Conservation (phyloP, 2,797 vertebrate genomes). For the Mionectes olivaceus region DNA sequence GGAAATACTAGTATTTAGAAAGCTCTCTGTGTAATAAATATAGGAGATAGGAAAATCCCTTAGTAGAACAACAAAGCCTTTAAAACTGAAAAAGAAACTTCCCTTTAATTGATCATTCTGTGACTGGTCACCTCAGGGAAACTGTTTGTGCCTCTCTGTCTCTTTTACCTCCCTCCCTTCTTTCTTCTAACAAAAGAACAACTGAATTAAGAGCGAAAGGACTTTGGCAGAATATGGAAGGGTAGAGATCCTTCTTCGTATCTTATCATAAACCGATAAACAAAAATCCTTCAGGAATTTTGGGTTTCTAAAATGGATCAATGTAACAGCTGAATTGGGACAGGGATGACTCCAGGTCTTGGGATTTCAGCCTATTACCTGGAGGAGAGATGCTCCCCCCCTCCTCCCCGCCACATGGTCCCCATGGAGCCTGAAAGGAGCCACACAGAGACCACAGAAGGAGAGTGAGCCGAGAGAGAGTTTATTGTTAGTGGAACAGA, state of each 20-base stretch:
- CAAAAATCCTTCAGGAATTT: not conserved
- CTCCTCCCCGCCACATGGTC: no score
- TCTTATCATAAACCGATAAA: not conserved
- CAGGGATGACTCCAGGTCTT: no score
- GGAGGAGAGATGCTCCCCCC: no score
- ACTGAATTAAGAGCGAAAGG: not conserved
- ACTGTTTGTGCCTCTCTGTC: not conserved
- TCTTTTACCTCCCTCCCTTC: not conserved
- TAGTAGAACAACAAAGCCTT: slow-evolving; percentile 35
- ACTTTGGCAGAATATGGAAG: not conserved
- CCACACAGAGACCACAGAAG: no score
- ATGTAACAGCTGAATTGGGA: no score
- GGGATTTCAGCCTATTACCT: no score
- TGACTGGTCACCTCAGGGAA: not conserved
- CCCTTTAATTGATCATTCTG: not conserved
- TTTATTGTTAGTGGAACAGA: no score
- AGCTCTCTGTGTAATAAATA: slow-evolving; percentile 53
- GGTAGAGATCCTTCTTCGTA: not conserved
- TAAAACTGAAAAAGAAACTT: slow-evolving; percentile 43
- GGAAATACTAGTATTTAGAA: slow-evolving; percentile 66
- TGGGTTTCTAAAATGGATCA: not conserved
- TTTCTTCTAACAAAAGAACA: not conserved
- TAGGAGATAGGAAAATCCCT: slow-evolving; percentile 18
- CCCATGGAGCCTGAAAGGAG: no score
- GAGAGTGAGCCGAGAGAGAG: no score